Evolutionary conservation across 2,888 invertebrate species (phyloP), one percentile per base, ranked within the genome.

Genomic region (Dolichopus griseipennis): DNA sequence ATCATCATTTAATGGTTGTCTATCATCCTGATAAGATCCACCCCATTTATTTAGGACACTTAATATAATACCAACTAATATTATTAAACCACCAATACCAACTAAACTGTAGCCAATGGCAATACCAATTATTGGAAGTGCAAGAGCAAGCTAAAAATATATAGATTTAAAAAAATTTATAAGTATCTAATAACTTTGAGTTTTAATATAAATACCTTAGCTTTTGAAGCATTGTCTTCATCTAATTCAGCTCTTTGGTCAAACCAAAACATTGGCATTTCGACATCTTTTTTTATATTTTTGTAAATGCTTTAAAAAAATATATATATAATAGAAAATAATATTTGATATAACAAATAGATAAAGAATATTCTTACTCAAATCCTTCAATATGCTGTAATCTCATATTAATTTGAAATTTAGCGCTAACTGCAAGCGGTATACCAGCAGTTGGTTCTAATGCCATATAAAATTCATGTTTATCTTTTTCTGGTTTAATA

Each of bases 251-350:
- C 87, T 72, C 85, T 84, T 79, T 92, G 90, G 1, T 84, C 83
- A 81, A 93, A 92, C 90, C 91, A 91, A 76, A 92, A 82, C 83
- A 89, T 86, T 3, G 92, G 92, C 77, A 91, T 84, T 76, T 85
- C 84, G 68, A 86, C 81, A 63, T 68, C 66, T 20, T 82, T 82
- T 1, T 79, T 82, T 15, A 87, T 77, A 67, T 84, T 79, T 66
- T 83, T 78, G 72, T 87, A 85, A 66, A 87, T 78, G n/a, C 88
- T 89, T 75, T 27, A 83, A 81, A 70, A 68, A 63, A 70, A 69
- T 67, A 66, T 61, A n/a, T 0, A 9, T 62, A 65, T 12, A 62
- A 67, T 41, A 27, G 27, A 27, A 10, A 63, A 34, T 61, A 62
- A 61, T 22, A 65, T 7, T 5, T 12, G 43, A 8, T 20, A 10